Conservation (phyloP, 2,113 vertebrate species). For the Lepus americanus region DNA sequence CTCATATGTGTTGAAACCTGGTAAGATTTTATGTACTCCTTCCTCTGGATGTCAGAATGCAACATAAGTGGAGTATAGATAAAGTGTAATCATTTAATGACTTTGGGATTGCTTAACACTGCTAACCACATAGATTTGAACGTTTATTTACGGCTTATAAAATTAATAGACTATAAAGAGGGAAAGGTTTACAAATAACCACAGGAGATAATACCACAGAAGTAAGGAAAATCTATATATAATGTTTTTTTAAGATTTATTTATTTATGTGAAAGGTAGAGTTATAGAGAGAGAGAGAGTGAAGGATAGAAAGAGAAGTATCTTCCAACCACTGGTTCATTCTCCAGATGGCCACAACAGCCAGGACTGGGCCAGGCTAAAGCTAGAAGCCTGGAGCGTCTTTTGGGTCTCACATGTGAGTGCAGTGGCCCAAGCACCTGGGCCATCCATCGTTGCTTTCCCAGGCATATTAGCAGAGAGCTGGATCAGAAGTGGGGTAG, state of each 20-base stretch:
- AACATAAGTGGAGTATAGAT: conserved; percentile 8
- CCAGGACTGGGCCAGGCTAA: too few species aligned
- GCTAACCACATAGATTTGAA: conserved; percentile 43
- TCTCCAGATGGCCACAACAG: too few species aligned
- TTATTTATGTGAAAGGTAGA: too few species aligned
- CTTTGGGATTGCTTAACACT: conserved; percentile 28
- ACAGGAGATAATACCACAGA: background rate
- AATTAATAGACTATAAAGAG: conserved; percentile 56
- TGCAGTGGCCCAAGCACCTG: too few species aligned
- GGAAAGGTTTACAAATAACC: background rate
- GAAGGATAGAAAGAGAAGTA: too few species aligned
- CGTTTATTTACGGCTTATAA: conserved; percentile 25
- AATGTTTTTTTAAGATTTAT: background rate
- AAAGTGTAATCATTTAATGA: conserved; percentile 26
- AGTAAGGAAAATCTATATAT: conserved; percentile 14
- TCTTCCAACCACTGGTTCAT: too few species aligned
- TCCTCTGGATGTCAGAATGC: conserved; percentile 25
- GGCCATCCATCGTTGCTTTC: too few species aligned
- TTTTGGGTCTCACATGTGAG: too few species aligned
- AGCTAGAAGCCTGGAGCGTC: too few species aligned
- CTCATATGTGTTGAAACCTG: conserved; percentile 1
- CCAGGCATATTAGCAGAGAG: too few species aligned
- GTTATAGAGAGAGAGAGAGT: too few species aligned
- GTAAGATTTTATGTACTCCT: background rate
- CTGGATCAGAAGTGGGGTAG: too few species aligned